phyloP scores from a whole-genome alignment of 2,888 invertebrate genomes.

The Pecten maximus region DNA sequence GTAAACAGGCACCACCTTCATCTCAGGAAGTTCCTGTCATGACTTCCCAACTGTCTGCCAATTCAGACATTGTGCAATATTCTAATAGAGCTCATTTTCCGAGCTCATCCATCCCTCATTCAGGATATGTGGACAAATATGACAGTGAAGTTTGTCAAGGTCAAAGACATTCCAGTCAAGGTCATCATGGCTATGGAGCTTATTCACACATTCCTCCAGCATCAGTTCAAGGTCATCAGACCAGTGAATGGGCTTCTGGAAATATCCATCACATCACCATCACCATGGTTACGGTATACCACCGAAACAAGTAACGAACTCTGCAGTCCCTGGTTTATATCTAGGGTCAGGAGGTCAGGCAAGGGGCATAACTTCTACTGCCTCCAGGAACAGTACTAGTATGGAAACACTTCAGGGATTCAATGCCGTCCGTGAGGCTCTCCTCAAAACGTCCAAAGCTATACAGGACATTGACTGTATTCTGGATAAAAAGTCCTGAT shows the following conservation, averaged over 20 bases:
- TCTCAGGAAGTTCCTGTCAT: not conserved
- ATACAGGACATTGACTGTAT: slow-evolving; percentile 75
- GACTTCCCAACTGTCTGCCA: not conserved
- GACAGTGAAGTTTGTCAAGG: not conserved
- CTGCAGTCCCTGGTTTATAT: not conserved
- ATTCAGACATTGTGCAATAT: slow-evolving; percentile 47
- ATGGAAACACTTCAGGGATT: slow-evolving; percentile 67
- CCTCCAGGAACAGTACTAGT: not conserved
- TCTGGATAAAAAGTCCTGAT: slow-evolving; percentile 60
- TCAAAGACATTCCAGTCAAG: not conserved
- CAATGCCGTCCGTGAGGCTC: slow-evolving; percentile 70
- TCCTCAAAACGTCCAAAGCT: slow-evolving; percentile 71
- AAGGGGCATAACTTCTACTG: not conserved
- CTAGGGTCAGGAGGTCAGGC: not conserved
- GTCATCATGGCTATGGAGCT: not conserved
- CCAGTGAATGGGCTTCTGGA: not conserved
- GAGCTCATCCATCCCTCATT: slow-evolving; percentile 55
- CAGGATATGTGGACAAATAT: slow-evolving; percentile 45
- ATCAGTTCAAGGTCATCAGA: not conserved
- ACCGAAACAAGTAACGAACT: not conserved
- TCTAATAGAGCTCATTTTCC: slow-evolving; percentile 31
- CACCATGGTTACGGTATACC: not conserved
- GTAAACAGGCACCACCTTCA: slow-evolving; percentile 49
- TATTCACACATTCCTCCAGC: not conserved
- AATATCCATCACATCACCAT: not conserved